Conservation (phyloP, 1,140 invertebrate genomes). For the Bombus pyrosoma region DNA sequence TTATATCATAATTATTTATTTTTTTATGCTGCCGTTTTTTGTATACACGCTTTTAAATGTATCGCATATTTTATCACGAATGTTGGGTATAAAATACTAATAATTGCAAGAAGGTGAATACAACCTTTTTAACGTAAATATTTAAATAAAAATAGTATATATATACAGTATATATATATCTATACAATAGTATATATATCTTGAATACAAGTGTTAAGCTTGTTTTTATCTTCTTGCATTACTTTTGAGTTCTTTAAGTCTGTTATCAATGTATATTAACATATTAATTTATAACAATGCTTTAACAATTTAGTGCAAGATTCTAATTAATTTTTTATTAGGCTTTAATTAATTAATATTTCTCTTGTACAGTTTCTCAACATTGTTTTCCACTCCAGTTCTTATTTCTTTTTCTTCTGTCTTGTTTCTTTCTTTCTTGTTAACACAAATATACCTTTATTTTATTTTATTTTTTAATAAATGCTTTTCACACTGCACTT, state of each 20-base stretch:
- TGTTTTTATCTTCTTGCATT: conserved; percentile 34
- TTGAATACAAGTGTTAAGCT: not conserved
- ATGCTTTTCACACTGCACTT: not conserved
- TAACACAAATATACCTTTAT: not conserved
- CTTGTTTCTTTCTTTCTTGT: not conserved
- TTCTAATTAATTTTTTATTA: not conserved
- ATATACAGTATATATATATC: not conserved
- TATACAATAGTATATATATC: conserved; percentile 41
- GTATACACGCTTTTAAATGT: conserved; percentile 34
- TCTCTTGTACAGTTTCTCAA: not conserved
- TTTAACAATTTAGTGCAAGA: not conserved
- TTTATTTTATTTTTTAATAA: conserved; percentile 33
- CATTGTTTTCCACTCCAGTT: not conserved
- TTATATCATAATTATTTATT: conserved; percentile 2
- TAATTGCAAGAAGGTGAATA: conserved; percentile 11
- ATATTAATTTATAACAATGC: not conserved
- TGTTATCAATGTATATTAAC: not conserved
- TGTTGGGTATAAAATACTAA: not conserved
- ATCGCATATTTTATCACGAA: conserved; percentile 3
- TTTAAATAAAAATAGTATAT: not conserved
- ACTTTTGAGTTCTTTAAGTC: not conserved
- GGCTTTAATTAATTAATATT: not conserved
- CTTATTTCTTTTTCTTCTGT: too few species aligned
- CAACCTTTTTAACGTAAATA: not conserved
- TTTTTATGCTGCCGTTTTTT: not conserved